phyloP scores from a whole-genome alignment of 2,797 vertebrate genomes.

The Galagoides demidoff region DNA sequence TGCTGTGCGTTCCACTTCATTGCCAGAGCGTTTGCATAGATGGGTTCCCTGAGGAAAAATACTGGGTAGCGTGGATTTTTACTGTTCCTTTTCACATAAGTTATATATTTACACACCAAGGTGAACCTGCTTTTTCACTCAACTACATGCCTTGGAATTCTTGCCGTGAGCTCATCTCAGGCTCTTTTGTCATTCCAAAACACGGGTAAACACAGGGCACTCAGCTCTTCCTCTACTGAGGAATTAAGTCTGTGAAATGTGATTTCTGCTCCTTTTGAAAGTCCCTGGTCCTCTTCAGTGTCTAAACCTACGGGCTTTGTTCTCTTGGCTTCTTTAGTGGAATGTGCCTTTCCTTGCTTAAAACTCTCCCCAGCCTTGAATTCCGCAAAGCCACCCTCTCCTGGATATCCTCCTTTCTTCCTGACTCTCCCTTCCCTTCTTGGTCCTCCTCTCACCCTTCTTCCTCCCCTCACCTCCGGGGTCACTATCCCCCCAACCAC shows the following conservation, averaged over 20 bases:
- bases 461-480: background rate
- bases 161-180: background rate
- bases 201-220: background rate
- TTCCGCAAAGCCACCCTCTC: background rate
- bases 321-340: background rate
- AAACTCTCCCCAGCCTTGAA: background rate
- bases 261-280: background rate
- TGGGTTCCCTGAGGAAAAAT: background rate
- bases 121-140: background rate
- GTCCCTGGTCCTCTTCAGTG: background rate
- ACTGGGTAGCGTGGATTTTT: background rate
- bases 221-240: background rate
- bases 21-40: background rate
- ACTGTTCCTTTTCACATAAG: background rate
- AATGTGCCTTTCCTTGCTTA: background rate
- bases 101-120: background rate
- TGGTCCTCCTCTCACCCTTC: background rate
- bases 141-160: background rate
- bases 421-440: background rate
- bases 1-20: background rate
- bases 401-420: background rate
- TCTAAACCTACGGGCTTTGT: background rate
- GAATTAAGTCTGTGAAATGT: background rate
- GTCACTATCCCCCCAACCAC: background rate
- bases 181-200: background rate